Evolutionary conservation across 2,888 invertebrate genomes (phyloP).

Genomic region (Ornithoptera alexandrae): DNA sequence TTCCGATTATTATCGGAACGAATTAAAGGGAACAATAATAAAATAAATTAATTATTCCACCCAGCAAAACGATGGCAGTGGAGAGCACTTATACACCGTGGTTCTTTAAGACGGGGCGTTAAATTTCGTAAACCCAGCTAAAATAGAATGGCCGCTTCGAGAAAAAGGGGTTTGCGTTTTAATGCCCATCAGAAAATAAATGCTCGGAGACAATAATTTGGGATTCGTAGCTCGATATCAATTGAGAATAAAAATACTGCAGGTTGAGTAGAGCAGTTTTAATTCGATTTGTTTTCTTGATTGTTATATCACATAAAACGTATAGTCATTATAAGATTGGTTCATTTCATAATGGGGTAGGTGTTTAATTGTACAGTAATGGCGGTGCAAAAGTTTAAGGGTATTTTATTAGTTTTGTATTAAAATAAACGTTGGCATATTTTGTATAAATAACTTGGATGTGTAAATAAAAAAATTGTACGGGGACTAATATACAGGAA

Average conservation of each 20-base stretch:
- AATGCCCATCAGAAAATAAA: conserved; percentile 79
- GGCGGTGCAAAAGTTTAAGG: too few relatives aligned
- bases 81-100: conserved; percentile 55
- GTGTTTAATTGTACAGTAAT: too few relatives aligned
- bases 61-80: conserved; percentile 40
- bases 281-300: not conserved
- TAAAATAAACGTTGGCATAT: too few relatives aligned
- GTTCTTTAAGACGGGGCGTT: conserved; percentile 66
- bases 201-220: conserved; percentile 77
- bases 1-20: conserved; percentile 62
- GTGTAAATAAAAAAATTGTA: too few relatives aligned
- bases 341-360: too few relatives aligned
- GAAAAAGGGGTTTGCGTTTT: conserved; percentile 78
- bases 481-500: too few relatives aligned
- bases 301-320: not conserved
- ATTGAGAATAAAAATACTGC: conserved; percentile 74
- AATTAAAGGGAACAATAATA: conserved; percentile 69
- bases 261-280: not conserved
- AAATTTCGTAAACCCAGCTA: conserved; percentile 78
- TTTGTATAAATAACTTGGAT: too few relatives aligned
- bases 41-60: conserved; percentile 75
- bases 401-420: too few relatives aligned
- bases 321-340: too few relatives aligned
- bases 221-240: conserved; percentile 76
- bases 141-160: conserved; percentile 74